Base-by-base conservation (phyloP, 2,113 vertebrate genomes). In the Odontesthes bonariensis region DNA sequence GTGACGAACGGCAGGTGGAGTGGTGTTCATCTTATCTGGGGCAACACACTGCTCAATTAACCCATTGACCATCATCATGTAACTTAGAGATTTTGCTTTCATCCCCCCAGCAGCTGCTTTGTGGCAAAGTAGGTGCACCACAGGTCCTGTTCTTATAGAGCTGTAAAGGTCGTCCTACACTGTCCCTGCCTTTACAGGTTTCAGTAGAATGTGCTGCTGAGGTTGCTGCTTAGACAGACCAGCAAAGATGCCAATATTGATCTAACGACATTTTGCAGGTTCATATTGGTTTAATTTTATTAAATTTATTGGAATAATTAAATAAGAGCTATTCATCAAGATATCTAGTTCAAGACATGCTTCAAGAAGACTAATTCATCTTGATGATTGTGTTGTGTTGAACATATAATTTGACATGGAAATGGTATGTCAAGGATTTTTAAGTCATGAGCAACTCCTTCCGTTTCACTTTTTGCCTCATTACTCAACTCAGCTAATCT, bases 401-500 rank as follows among this genome's bases (percentile, higher is more conserved):
- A 77, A 38, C 6, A 44, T 57, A 6, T 11, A 33, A n/a, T 47
- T 56, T 69, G 64, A 33, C 17, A 16, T 33, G 31, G 31, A 66
- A 66, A 61, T 23, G 35, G 27, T 6, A 47, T 64, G 56, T 76
- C 74, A 81, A 32, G 8, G 44, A 70, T 35, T 79, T 79, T 47
- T 55, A 42, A 27, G 31, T 35, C 27, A 10, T n/a, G 55, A 52
- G 8, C 20, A 14, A 44, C 23, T 73, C 42, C 5, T 31, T 73
- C 49, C 44, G 32, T 57, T 65, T 64, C 52, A 40, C 22, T 73
- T 46, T 75, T 33, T 46, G 14, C 6, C n/a, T 55, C 9, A 11
- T 71, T 65, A 72, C 65, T 79, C 75, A 82, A 35, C 7, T 35
- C 20, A 56, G 20, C 14, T 83, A 8, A 79, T 86, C 59, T 55